phyloP scores from a whole-genome alignment of 2,797 vertebrate species.

The Helostoma temminkii region DNA sequence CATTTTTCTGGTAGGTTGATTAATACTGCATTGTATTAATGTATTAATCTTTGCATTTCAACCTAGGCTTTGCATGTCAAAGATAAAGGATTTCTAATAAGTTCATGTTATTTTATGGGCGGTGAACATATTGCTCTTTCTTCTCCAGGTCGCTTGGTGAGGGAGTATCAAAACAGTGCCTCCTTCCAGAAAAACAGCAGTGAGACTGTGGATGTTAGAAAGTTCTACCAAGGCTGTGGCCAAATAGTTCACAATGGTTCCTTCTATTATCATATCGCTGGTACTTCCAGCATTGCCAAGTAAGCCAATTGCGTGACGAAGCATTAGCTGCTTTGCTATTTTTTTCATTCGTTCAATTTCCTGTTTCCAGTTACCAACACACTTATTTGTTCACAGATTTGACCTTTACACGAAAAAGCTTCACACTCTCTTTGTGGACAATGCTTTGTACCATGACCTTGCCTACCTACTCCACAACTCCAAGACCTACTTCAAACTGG shows the following conservation, averaged over 20 bases:
- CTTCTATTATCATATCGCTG: slow-evolving; percentile 94
- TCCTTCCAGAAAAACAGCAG: slow-evolving; percentile 87
- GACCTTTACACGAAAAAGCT: slow-evolving; percentile 83
- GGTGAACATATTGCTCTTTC: neutral
- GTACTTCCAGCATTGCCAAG: slow-evolving; percentile 89
- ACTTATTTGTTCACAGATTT: slow-evolving; percentile 79
- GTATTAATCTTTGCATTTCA: neutral
- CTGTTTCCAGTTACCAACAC: neutral
- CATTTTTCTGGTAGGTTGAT: slow-evolving; percentile 91
- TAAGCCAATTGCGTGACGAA: slow-evolving; percentile 66
- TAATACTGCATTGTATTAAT: neutral
- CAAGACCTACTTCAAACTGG: slow-evolving; percentile 96
- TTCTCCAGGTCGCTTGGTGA: slow-evolving; percentile 87
- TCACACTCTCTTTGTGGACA: slow-evolving; percentile 83
- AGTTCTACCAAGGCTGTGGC: slow-evolving; percentile 93
- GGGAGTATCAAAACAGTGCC: slow-evolving; percentile 87
- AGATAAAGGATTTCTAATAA: neutral
- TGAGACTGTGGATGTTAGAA: slow-evolving; percentile 84
- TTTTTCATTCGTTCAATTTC: neutral
- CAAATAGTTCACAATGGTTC: slow-evolving; percentile 90
- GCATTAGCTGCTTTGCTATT: neutral
- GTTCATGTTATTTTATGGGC: neutral
- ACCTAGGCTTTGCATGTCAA: neutral
- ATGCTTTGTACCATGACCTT: slow-evolving; percentile 89
- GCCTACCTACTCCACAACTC: slow-evolving; percentile 94